Base-by-base conservation (phyloP, 2,888 invertebrate species). In the Apeira syringaria region DNA sequence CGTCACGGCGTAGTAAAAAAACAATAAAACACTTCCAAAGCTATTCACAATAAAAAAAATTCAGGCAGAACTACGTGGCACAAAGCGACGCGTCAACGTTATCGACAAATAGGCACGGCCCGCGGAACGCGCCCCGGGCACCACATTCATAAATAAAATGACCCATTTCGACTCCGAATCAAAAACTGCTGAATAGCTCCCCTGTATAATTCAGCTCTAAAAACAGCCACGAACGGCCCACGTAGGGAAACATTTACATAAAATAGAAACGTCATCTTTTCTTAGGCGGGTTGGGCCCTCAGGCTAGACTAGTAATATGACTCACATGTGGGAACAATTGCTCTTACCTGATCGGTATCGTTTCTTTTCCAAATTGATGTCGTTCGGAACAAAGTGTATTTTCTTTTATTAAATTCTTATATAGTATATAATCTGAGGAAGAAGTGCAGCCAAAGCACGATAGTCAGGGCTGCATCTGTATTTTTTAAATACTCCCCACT, bases 251-350 rank as follows among this genome's bases (percentile, higher is more conserved):
- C 49, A 53, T 59, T 54, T 56, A 56, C 53, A 56, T 56, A 49
- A 55, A 55, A 50, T 49, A 53, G 47, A 54, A 53, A 57, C 55
- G 59, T 59, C 56, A 59, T 55, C 53, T 53, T 57, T 59, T 51
- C 54, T 53, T 47, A 52, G 46, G 41, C 47, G 49, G 50, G 56
- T 50, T 44, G 33, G 35, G 37, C 48, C 53, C 49, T 43, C 26
- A 9, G 48, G 56, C 47, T 35, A 39, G 51, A 50, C 54, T 51
- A 50, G 62, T 64, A 64, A 68, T 68, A 68, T 61, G 60, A 57
- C 43, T 44, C 54, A 58, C 74, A 72, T 59, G 63, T 74, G 69
- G 59, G 61, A 62, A 63, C 64, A 65, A 74, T 70, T 65, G 68
- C 61, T 59, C 46, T 47, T 52, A 56, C 61, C 54, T 67, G 51